A percentile compares a stretch with the other conserved stretches of the same genome.
Evolutionary conservation across 1,140 invertebrate species (phyloP).

Genomic region (Drosophila grimshawi): DNA sequence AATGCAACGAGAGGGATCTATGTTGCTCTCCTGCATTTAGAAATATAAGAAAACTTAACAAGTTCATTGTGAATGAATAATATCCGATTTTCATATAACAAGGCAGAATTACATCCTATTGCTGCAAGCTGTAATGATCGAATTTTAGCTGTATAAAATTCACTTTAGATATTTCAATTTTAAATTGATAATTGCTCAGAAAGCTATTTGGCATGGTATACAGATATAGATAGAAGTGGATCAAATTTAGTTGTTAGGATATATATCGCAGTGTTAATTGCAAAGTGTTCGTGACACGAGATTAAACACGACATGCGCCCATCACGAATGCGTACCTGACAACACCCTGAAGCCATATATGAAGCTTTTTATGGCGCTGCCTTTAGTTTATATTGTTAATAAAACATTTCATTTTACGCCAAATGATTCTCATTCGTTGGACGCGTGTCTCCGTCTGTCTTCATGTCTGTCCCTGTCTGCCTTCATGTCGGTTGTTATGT

Average conservation of each 20-base stretch:
- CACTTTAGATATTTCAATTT: too few species aligned
- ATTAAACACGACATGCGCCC: not conserved
- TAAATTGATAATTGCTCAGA: too few species aligned
- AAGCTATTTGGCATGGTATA: too few species aligned
- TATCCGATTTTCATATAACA: not conserved
- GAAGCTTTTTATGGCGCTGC: not conserved
- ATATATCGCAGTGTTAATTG: not conserved
- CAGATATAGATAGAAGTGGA: too few species aligned
- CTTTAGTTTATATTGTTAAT: slow-evolving; percentile 42
- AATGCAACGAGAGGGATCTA: not conserved
- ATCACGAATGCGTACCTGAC: slow-evolving; percentile 1
- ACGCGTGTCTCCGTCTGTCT: slow-evolving; percentile 16
- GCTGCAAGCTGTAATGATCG: too few species aligned
- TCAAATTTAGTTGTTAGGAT: too few species aligned
- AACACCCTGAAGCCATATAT: not conserved
- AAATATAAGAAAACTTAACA: slow-evolving; percentile 11
- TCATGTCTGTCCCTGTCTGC: not conserved
- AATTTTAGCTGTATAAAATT: too few species aligned
- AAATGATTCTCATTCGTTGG: slow-evolving; percentile 70
- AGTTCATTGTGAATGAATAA: not conserved
- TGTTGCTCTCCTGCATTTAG: not conserved
- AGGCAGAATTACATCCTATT: too few species aligned
- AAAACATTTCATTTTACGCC: slow-evolving; percentile 75
- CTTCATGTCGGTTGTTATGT: slow-evolving; percentile 30
- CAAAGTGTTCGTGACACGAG: not conserved